Evolutionary conservation across 2,113 vertebrate species (phyloP).

Genomic region (Tiliqua scincoides): DNA sequence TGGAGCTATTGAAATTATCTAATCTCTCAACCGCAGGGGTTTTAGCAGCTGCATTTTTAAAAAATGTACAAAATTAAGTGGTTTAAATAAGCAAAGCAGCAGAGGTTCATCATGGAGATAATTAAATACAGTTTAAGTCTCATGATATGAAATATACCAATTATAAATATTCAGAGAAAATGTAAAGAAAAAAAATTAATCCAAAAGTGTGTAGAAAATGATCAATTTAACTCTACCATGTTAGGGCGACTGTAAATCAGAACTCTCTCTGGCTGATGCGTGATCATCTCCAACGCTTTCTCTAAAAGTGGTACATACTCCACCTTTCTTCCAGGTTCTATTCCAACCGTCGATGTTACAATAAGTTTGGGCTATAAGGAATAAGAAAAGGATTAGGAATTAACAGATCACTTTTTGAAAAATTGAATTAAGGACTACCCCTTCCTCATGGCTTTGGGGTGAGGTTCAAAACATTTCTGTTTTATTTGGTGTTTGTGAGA

Average conservation of each 20-base stretch:
- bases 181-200: conserved; percentile 16
- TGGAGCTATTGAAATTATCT: neutral
- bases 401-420: neutral
- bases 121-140: conserved; percentile 1
- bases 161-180: neutral
- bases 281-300: conserved; percentile 84
- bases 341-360: conserved; percentile 92
- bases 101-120: neutral
- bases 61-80: neutral
- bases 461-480: too few relatives aligned
- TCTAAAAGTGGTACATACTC: conserved; percentile 91
- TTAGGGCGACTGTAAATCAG: conserved; percentile 89
- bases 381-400: neutral
- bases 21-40: neutral
- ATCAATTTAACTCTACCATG: conserved; percentile 80
- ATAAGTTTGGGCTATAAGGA: conserved; percentile 89
- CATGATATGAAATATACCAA: fast-evolving
- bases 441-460: too few relatives aligned
- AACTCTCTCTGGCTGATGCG: conserved; percentile 85
- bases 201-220: neutral
- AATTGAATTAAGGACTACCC: too few relatives aligned
- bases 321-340: conserved; percentile 90
- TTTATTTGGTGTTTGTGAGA: too few relatives aligned
- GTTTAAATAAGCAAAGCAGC: neutral
- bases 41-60: neutral